phyloP scores from a whole-genome alignment of 2,797 vertebrate species.

The Peromyscus nudipes region DNA sequence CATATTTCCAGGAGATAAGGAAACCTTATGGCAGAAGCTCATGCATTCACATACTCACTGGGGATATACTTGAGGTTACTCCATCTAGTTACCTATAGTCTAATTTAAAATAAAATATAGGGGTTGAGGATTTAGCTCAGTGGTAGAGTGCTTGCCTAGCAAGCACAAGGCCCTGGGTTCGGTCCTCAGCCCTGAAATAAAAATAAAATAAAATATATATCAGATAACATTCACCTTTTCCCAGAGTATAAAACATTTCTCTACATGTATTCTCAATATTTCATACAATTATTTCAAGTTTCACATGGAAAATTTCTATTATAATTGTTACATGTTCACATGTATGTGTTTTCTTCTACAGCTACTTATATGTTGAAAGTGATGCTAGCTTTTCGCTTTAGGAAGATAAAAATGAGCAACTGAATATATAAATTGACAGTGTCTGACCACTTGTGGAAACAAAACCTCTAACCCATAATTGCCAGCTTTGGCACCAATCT shows the following conservation, averaged over 20 bases:
- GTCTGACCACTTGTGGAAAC: background rate
- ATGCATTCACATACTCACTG: background rate
- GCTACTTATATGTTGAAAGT: constrained; percentile 23
- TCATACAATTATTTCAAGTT: constrained; percentile 21
- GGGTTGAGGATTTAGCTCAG: too few relatives aligned
- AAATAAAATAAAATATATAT: constrained; percentile 4
- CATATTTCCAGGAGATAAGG: background rate
- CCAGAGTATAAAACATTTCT: background rate
- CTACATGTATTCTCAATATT: background rate
- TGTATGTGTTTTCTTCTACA: background rate
- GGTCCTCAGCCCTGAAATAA: too few relatives aligned
- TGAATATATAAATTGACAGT: background rate
- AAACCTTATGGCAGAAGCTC: background rate
- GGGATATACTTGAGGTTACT: background rate
- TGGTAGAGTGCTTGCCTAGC: too few relatives aligned
- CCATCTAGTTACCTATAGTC: background rate
- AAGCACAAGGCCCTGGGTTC: too few relatives aligned
- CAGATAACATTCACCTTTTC: background rate
- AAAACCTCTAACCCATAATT: background rate
- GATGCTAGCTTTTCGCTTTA: constrained; percentile 31
- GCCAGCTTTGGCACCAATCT: background rate
- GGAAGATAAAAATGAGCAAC: constrained; percentile 43
- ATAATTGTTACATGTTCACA: background rate
- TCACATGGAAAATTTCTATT: constrained; percentile 22
- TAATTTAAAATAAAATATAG: constrained; percentile 49